A percentile compares a stretch with the other conserved stretches of the same genome.
phyloP scores from a whole-genome alignment of 2,888 invertebrate species.

The Tromatobia lineatoria region DNA sequence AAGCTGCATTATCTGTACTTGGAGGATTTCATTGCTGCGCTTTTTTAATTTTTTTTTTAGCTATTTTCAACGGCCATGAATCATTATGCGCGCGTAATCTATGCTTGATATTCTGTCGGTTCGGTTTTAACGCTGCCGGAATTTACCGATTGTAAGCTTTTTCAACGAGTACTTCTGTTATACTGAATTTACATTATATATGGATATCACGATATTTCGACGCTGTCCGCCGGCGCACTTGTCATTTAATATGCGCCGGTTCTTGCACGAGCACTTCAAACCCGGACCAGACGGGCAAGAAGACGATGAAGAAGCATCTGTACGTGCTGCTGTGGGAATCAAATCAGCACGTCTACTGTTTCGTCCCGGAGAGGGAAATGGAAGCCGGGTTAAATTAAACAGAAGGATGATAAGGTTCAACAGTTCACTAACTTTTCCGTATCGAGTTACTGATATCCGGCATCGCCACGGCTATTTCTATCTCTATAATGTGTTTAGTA shows the following conservation, averaged over 20 bases:
- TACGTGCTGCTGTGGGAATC: conserved; percentile 39
- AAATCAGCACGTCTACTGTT: conserved; percentile 57
- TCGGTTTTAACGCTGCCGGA: conserved; percentile 27
- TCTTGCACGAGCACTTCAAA: conserved; percentile 40
- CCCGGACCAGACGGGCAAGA: conserved; percentile 30
- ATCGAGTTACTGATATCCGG: conserved; percentile 24
- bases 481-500: background rate
- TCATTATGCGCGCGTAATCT: conserved; percentile 46
- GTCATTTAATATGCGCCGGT: conserved; percentile 21
- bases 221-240: conserved; percentile 20
- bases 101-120: conserved; percentile 33
- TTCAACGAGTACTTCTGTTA: conserved; percentile 17
- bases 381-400: conserved; percentile 82
- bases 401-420: conserved; percentile 81
- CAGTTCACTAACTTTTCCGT: conserved; percentile 78
- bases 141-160: conserved; percentile 27
- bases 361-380: conserved; percentile 69
- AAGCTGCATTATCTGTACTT: conserved; percentile 43
- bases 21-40: background rate
- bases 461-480: background rate
- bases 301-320: conserved; percentile 9
- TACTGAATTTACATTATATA: background rate
- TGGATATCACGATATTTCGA: conserved; percentile 34
- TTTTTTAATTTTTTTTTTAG: conserved; percentile 15
- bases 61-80: conserved; percentile 29